phyloP scores from a whole-genome alignment of 2,113 vertebrate species.

The Tragelaphus strepsiceros region DNA sequence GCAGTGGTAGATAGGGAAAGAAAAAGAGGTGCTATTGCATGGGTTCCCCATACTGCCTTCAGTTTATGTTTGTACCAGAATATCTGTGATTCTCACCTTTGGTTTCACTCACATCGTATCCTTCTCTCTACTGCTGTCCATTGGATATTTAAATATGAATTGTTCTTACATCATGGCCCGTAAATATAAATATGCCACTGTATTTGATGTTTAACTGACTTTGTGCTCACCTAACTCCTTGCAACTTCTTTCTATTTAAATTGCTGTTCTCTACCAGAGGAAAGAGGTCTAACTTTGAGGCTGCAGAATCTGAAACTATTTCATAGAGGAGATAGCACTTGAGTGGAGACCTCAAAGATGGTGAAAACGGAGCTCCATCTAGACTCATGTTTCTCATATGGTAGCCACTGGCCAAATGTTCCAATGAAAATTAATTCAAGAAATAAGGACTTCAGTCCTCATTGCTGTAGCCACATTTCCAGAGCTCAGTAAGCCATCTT shows the following conservation, averaged over 20 bases:
- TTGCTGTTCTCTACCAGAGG: neutral
- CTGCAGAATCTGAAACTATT: neutral
- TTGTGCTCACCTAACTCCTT: neutral
- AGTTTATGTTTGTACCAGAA: neutral
- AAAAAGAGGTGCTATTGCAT: neutral
- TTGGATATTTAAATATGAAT: neutral
- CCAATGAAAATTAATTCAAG: neutral
- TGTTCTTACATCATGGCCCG: neutral
- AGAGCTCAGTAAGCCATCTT: neutral
- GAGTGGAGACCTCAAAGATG: neutral
- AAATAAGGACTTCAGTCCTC: neutral
- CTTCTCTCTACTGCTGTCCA: neutral
- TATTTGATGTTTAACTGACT: neutral
- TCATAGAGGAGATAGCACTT: neutral
- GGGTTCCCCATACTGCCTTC: fast-evolving
- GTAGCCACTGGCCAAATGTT: neutral
- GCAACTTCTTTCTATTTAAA: neutral
- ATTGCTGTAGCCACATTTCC: neutral
- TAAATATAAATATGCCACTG: neutral
- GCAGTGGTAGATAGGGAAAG: neutral
- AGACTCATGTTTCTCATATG: neutral
- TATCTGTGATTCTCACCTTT: neutral
- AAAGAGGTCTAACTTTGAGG: neutral
- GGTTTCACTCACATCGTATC: neutral
- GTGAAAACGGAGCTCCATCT: neutral